Evolutionary conservation across 2,797 vertebrate species (phyloP).

Genomic region (Rhinella marina): DNA sequence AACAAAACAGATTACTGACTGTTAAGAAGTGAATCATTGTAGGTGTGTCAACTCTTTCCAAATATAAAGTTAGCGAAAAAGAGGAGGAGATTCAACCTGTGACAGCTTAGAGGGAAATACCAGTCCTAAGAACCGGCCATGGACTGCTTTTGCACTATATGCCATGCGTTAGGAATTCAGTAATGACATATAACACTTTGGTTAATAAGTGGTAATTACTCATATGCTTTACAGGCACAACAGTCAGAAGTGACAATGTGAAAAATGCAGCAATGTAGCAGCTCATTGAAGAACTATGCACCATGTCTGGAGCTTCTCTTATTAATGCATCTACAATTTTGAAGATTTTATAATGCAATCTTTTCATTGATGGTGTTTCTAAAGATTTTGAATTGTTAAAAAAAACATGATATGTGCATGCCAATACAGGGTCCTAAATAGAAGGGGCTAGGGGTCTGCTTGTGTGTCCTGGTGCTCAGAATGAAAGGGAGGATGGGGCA

Average conservation of each 20-base stretch:
- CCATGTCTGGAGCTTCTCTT: not conserved
- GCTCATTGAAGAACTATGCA: not conserved
- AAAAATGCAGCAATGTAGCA: not conserved
- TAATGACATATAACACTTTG: not conserved
- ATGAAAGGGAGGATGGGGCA: too few species aligned
- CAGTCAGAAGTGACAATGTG: slow-evolving; percentile 23
- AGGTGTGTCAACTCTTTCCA: slow-evolving; percentile 7
- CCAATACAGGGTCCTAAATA: too few species aligned
- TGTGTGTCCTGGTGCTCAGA: too few species aligned
- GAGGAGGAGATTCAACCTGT: slow-evolving; percentile 1
- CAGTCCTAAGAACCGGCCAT: not conserved
- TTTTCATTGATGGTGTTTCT: too few species aligned
- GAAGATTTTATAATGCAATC: not conserved
- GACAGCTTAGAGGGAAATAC: not conserved
- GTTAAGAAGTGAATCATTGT: slow-evolving; percentile 9
- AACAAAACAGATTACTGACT: not conserved
- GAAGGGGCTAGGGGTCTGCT: too few species aligned
- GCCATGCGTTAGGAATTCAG: not conserved
- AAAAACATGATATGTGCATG: too few species aligned
- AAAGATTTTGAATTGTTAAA: too few species aligned
- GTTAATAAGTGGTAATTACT: slow-evolving; percentile 38
- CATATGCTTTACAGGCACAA: slow-evolving; percentile 6
- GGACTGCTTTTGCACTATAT: not conserved
- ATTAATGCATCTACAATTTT: not conserved
- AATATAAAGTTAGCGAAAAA: not conserved